A percentile compares a stretch with the other conserved stretches of the same genome.
Conservation (phyloP, 2,888 invertebrate genomes). For the Mythimna albipuncta region DNA sequence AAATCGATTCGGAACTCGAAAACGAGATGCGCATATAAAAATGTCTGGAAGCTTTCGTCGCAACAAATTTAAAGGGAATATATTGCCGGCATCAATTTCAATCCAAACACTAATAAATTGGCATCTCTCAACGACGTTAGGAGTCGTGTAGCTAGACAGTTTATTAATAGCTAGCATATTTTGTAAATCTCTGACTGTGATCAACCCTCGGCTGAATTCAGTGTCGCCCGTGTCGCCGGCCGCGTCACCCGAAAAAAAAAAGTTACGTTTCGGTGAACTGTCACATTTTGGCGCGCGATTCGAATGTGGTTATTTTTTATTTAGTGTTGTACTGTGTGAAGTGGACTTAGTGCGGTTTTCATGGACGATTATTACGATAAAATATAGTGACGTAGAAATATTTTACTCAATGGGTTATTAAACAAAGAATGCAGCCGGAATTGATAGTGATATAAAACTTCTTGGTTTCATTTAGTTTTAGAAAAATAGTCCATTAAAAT, state of each 20-base stretch:
- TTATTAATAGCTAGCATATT: conserved; percentile 88
- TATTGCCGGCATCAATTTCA: conserved; percentile 89
- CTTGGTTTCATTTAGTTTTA: not conserved
- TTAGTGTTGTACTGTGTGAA: conserved; percentile 30
- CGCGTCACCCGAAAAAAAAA: conserved; percentile 83
- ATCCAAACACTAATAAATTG: conserved; percentile 90
- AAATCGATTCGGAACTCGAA: conserved; percentile 77
- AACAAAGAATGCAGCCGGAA: not conserved
- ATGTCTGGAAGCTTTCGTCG: conserved; percentile 85
- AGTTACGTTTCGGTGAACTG: conserved; percentile 67
- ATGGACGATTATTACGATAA: not conserved
- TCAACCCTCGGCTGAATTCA: conserved; percentile 85
- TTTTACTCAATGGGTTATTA: not conserved
- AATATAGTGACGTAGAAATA: not conserved
- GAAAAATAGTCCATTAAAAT: too few species aligned
- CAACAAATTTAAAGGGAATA: conserved; percentile 87
- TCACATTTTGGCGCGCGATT: conserved; percentile 67
- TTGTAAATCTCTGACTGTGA: conserved; percentile 85
- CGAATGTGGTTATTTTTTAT: conserved; percentile 41
- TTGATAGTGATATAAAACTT: not conserved
- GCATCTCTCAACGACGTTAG: conserved; percentile 85
- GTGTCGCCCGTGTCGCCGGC: conserved; percentile 82
- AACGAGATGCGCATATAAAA: conserved; percentile 82
- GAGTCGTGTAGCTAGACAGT: conserved; percentile 82
- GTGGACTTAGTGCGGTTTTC: conserved; percentile 12